phyloP scores from a whole-genome alignment of 2,888 invertebrate genomes.

The Tetanocera ferruginea region DNA sequence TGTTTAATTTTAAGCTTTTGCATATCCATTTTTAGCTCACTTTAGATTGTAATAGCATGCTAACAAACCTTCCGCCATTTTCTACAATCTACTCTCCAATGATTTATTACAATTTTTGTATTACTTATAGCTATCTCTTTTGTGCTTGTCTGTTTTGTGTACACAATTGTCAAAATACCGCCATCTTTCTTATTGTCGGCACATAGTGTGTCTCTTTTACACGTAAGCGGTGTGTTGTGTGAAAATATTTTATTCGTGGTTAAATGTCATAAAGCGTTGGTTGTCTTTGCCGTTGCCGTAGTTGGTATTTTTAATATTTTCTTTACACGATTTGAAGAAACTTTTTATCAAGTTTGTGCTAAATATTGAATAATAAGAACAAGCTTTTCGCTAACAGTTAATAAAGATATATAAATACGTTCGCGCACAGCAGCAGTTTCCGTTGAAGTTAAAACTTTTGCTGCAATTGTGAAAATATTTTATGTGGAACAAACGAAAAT shows the following conservation, averaged over 20 bases:
- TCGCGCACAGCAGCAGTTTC: background rate
- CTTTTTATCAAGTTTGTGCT: slow-evolving; percentile 7
- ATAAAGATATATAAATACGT: background rate
- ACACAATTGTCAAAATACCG: slow-evolving; percentile 45
- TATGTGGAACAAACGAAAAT: slow-evolving; percentile 32
- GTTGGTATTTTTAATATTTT: slow-evolving; percentile 43
- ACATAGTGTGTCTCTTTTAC: slow-evolving; percentile 32
- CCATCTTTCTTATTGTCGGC: slow-evolving; percentile 6
- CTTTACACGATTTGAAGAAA: slow-evolving; percentile 34
- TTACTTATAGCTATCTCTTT: slow-evolving; percentile 33
- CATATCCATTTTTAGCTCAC: too few relatives aligned
- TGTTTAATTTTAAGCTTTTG: too few relatives aligned
- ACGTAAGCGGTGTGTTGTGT: slow-evolving; percentile 27
- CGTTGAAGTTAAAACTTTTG: slow-evolving; percentile 36
- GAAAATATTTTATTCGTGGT: slow-evolving; percentile 45
- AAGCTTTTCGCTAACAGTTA: background rate
- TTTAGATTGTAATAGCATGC: background rate
- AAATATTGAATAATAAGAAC: slow-evolving; percentile 21
- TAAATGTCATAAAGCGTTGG: slow-evolving; percentile 54
- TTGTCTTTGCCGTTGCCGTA: slow-evolving; percentile 44
- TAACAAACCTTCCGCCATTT: slow-evolving; percentile 21
- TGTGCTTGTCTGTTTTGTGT: background rate
- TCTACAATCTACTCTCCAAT: slow-evolving; percentile 11
- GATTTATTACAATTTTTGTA: slow-evolving; percentile 10
- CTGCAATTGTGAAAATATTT: slow-evolving; percentile 43